Base-by-base conservation (phyloP, 2,113 vertebrate species). In the Toxotes jaculatrix region DNA sequence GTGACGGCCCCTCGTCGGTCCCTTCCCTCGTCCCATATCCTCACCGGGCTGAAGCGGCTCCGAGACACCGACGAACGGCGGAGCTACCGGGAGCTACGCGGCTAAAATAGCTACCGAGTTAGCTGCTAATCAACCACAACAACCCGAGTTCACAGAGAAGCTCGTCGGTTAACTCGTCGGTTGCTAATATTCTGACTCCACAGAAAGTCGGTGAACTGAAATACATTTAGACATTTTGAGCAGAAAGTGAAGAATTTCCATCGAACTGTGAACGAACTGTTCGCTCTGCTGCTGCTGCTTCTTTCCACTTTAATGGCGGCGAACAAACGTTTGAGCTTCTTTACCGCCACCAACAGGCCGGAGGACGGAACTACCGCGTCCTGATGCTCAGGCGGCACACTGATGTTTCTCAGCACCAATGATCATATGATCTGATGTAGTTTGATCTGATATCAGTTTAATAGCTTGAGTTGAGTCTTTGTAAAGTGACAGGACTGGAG, bases 1-100 rank as follows among this genome's bases (percentile, higher is more conserved):
- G 0, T 32, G 59, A 1, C 66, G 62, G 12, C 7, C 19, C 38
- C 63, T 47, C 4, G 7, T 59, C 19, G 77, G 87, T 19, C 69
- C 79, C 1, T 1, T 0, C 43, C 77, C 80, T 1, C 62, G 82
- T 5, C 59, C 73, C 87, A 87, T 88, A 2, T 4, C 31, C 5
- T 42, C 2, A 5, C 4, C 7, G 21, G 17, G 16, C 16, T 11
- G 7, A 17, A 45, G 36, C 11, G 9, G 55, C 17, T 34, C 57
- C 5, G 10, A 13, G 21, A 4, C 12, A 11, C 14, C 14, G 31
- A 31, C 9, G 21, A 27, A 13, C 27, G 3, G 27, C 11, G 4
- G 19, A 31, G 12, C 12, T 1, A 4, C 43, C 31, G 45, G 2
- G 3, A 8, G 73, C 47, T 43, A n/a, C 32, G 45, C 31, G 7